phyloP scores from a whole-genome alignment of 2,113 vertebrate genomes.

The Damaliscus lunatus region DNA sequence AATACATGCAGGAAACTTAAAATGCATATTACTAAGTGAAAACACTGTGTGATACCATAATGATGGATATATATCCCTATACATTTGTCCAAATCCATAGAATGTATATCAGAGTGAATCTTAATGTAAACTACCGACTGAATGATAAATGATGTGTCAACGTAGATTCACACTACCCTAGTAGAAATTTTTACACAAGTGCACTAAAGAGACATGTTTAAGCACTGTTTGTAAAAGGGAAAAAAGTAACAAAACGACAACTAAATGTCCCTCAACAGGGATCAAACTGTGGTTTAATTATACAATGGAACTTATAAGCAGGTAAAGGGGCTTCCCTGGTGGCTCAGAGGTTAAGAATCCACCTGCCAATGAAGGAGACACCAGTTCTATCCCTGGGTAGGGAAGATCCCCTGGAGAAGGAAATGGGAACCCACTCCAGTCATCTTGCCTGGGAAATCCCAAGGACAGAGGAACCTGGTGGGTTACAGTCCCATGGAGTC shows the following conservation, averaged over 20 bases:
- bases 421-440: background rate
- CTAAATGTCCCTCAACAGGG: background rate
- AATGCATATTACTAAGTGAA: background rate
- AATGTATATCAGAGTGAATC: background rate
- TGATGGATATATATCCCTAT: background rate
- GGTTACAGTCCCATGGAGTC: background rate
- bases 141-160: background rate
- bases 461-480: background rate
- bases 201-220: background rate
- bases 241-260: background rate
- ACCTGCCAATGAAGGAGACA: background rate
- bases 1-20: background rate
- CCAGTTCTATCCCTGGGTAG: background rate
- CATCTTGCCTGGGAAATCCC: background rate
- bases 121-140: background rate
- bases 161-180: background rate
- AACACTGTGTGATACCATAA: background rate
- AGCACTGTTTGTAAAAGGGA: background rate
- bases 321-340: background rate
- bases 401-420: background rate
- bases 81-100: background rate
- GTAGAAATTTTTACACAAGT: slow-evolving; percentile 7
- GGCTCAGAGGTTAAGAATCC: background rate
- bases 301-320: background rate
- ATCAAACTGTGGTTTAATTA: background rate